phyloP scores from a whole-genome alignment of 2,888 invertebrate species.

The Caenorhabditis sp. region DNA sequence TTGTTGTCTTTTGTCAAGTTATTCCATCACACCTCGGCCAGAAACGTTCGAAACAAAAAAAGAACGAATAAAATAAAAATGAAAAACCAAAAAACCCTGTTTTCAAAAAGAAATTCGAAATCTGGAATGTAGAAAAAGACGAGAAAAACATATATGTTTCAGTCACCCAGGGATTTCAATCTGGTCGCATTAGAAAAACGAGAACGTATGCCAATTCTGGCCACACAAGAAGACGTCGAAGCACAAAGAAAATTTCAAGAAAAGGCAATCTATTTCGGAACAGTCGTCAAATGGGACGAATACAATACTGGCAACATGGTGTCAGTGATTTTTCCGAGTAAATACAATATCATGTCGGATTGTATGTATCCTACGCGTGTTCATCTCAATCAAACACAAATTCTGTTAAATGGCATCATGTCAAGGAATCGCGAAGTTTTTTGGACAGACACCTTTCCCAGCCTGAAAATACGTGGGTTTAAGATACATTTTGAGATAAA shows the following conservation, averaged over 20 bases:
- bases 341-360: not conserved
- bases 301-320: not conserved
- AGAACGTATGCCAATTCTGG: not conserved
- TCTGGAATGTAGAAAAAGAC: too few species aligned
- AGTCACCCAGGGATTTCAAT: not conserved
- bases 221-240: too few species aligned
- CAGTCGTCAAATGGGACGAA: not conserved
- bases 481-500: too few species aligned
- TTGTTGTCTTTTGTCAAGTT: too few species aligned
- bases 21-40: too few species aligned
- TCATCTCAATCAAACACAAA: not conserved
- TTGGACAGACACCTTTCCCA: not conserved
- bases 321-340: not conserved
- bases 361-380: not conserved
- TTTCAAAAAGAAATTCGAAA: too few species aligned
- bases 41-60: too few species aligned
- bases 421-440: not conserved
- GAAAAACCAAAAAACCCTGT: too few species aligned
- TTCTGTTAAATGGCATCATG: not conserved
- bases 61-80: too few species aligned
- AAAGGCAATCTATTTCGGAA: not conserved
- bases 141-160: too few species aligned
- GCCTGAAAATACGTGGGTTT: not conserved
- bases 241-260: not conserved
- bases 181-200: not conserved